Percentiles rank a stretch among this genome's conserved stretches.
Conservation (phyloP, 2,797 vertebrate genomes). For the Mormyrus hasselquistii region DNA sequence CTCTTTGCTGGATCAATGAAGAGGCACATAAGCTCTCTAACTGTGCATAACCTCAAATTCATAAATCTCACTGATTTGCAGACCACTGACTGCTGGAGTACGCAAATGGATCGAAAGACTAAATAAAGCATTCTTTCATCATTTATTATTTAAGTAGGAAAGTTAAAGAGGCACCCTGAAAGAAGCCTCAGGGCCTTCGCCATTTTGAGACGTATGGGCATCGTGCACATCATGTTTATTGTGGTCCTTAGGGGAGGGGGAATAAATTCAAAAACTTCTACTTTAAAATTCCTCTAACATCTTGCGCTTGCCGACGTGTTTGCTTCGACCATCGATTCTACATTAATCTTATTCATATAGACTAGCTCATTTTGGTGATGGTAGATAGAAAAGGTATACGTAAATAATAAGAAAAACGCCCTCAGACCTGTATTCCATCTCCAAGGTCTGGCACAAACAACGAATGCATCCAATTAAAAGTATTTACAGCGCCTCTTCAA, state of each 20-base stretch:
- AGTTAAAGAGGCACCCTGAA: neutral
- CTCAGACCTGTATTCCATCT: neutral
- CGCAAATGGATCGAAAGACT: neutral
- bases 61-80: slow-evolving; percentile 17
- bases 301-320: neutral
- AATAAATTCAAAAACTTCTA: neutral
- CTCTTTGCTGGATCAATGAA: slow-evolving; percentile 19
- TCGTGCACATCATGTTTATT: neutral
- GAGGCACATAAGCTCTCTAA: neutral
- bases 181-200: neutral
- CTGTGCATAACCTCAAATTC: slow-evolving; percentile 8
- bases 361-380: neutral
- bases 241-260: neutral
- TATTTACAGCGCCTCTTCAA: neutral
- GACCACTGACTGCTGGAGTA: neutral
- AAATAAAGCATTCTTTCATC: neutral
- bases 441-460: neutral
- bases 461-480: neutral
- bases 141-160: slow-evolving; percentile 1
- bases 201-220: neutral
- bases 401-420: neutral
- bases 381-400: neutral
- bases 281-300: neutral
- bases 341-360: neutral
- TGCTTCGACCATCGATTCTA: neutral